Conservation (phyloP, 2,888 invertebrate genomes). For the Phyllotreta striolata region DNA sequence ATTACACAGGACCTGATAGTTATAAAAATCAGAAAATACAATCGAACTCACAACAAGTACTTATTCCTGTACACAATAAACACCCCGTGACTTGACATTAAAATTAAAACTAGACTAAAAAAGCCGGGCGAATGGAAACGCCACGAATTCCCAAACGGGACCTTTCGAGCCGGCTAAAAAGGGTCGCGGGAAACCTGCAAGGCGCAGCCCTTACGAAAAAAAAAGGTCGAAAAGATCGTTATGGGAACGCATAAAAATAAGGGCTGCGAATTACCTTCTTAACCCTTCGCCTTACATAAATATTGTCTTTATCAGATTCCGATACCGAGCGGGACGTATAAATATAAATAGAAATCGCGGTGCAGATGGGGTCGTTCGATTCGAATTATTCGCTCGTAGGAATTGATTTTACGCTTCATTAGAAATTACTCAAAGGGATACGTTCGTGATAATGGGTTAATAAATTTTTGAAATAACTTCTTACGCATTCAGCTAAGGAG, state of each 20-base stretch:
- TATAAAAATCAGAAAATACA: too few relatives aligned
- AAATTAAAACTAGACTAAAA: constrained; percentile 21
- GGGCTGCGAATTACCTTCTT: constrained; percentile 35
- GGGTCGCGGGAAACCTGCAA: constrained; percentile 34
- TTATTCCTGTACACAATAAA: background rate
- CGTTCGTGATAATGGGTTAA: too few relatives aligned
- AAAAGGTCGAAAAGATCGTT: constrained; percentile 33
- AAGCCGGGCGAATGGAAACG: background rate
- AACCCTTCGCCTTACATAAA: constrained; percentile 35
- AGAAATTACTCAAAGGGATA: too few relatives aligned
- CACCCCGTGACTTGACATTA: constrained; percentile 16
- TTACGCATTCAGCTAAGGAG: too few relatives aligned
- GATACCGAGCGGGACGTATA: constrained; percentile 23
- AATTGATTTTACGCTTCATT: too few relatives aligned
- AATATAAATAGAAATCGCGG: constrained; percentile 16
- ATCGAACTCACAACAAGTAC: too few relatives aligned
- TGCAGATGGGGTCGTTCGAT: constrained; percentile 1
- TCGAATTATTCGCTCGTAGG: too few relatives aligned
- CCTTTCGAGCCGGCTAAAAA: constrained; percentile 21
- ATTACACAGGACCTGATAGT: too few relatives aligned
- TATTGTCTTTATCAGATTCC: constrained; percentile 38
- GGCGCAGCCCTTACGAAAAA: background rate
- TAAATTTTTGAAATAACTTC: too few relatives aligned
- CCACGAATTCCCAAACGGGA: constrained; percentile 32
- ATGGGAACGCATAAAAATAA: constrained; percentile 36